Conservation (phyloP, 2,113 vertebrate genomes). For the Lamprologus lemairii region DNA sequence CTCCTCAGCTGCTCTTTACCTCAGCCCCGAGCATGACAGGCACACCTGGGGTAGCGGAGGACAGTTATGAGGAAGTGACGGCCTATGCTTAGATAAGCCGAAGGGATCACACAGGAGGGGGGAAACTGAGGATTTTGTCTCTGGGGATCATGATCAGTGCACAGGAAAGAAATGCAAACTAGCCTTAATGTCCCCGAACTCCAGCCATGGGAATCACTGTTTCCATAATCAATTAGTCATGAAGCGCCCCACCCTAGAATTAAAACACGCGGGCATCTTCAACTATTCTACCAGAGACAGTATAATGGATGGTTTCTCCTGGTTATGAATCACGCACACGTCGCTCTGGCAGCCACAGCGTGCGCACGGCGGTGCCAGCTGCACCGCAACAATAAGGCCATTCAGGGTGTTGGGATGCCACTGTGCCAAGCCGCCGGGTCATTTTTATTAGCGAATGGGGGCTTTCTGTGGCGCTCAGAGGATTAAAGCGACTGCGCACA, state of each 20-base stretch:
- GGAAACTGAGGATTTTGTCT: not conserved
- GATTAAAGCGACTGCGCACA: constrained; percentile 13
- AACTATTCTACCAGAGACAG: not conserved
- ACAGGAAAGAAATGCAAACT: not conserved
- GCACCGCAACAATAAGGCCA: constrained; percentile 58
- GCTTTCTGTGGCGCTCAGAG: not conserved
- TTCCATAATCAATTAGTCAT: constrained; percentile 46
- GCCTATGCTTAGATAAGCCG: not conserved
- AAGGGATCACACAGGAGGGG: not conserved
- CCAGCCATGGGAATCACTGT: not conserved
- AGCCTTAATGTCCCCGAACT: not conserved
- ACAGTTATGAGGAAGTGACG: not conserved
- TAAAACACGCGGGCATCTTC: not conserved
- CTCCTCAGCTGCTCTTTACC: constrained; percentile 78
- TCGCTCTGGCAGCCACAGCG: constrained; percentile 8
- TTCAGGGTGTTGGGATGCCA: constrained; percentile 28
- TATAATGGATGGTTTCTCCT: not conserved
- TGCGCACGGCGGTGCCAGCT: constrained; percentile 38
- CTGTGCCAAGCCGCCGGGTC: constrained; percentile 24
- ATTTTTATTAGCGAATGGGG: not conserved
- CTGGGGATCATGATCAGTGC: not conserved
- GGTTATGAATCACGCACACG: constrained; percentile 8
- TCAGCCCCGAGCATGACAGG: constrained; percentile 73
- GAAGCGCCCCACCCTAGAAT: constrained; percentile 26
- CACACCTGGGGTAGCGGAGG: constrained; percentile 37